phyloP scores from a whole-genome alignment of 2,888 invertebrate species.

The Heliothis peltigera region DNA sequence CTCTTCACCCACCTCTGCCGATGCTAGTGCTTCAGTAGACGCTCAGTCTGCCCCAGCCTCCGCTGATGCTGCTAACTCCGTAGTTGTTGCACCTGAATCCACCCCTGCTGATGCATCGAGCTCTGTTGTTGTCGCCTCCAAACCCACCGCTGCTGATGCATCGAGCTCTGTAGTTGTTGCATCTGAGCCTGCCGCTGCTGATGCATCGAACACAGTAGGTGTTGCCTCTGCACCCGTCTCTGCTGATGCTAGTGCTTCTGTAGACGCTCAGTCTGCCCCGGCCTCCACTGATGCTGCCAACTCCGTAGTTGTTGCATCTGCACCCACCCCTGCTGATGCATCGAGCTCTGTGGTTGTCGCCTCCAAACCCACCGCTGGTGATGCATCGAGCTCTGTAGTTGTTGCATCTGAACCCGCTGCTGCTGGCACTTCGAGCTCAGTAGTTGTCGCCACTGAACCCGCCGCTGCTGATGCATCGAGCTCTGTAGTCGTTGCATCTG shows the following conservation, averaged over 20 bases:
- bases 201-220: not conserved
- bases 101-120: conserved; percentile 21
- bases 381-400: conserved; percentile 11
- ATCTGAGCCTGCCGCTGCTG: not conserved
- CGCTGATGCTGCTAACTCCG: not conserved
- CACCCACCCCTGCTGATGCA: conserved; percentile 17
- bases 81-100: conserved; percentile 8
- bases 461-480: not conserved
- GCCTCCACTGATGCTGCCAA: not conserved
- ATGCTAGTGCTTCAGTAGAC: not conserved
- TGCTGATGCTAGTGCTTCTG: not conserved
- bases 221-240: not conserved
- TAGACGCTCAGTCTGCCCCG: not conserved
- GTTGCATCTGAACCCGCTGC: not conserved
- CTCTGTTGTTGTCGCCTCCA: not conserved
- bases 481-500: conserved; percentile 21
- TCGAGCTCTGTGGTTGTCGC: conserved; percentile 5
- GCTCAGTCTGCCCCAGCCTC: not conserved
- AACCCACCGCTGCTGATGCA: not conserved
- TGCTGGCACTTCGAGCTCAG: too few species aligned
- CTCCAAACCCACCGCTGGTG: not conserved
- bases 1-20: not conserved
- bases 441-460: not conserved
- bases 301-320: conserved; percentile 8
- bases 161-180: not conserved